phyloP scores from a whole-genome alignment of 1,140 invertebrate genomes.

The Eurosta solidaginis region DNA sequence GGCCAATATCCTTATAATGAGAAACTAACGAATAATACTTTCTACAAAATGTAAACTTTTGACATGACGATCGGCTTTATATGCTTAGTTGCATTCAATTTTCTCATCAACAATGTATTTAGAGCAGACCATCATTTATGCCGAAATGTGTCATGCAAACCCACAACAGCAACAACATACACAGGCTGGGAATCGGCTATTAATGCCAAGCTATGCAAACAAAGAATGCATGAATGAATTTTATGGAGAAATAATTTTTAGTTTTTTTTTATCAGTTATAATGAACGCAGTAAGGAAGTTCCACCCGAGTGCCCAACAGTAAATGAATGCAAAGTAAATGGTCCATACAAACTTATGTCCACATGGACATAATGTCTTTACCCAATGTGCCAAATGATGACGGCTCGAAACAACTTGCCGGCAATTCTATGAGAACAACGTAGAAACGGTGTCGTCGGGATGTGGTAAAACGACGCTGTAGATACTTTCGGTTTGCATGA shows the following conservation, averaged over 20 bases:
- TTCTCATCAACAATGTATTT: constrained; percentile 14
- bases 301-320: neutral
- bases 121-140: neutral
- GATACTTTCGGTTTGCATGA: too few relatives aligned
- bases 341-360: neutral
- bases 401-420: too few relatives aligned
- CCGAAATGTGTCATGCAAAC: neutral
- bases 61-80: too few relatives aligned
- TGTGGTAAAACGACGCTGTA: too few relatives aligned
- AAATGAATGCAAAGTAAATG: too few relatives aligned
- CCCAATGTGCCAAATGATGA: too few relatives aligned
- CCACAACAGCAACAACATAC: neutral
- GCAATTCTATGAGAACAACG: too few relatives aligned
- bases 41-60: too few relatives aligned
- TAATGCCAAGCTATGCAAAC: neutral
- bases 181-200: neutral
- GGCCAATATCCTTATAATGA: too few relatives aligned
- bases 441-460: too few relatives aligned
- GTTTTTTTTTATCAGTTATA: constrained; percentile 9
- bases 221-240: constrained; percentile 18
- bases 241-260: neutral
- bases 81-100: neutral
- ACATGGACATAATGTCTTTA: too few relatives aligned
- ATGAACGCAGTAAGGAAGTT: neutral
- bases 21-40: too few relatives aligned